These are phyloP conservation scores for Silurus lanzhouensis DNA, from an alignment of 2,797 vertebrate species.

Conservation along the genomic window DNA sequence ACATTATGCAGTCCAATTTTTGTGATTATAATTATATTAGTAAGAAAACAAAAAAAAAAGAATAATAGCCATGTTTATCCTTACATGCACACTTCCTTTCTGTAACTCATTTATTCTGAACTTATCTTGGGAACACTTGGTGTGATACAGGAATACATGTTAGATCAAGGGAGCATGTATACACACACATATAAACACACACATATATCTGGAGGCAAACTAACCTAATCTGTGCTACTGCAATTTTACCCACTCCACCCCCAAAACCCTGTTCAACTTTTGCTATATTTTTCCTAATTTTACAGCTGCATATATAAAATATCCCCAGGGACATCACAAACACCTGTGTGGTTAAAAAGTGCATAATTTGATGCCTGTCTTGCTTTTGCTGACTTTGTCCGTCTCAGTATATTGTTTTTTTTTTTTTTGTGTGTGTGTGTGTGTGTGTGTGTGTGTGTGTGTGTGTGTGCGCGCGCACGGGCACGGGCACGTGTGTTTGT, in stretches of 20 bases:
- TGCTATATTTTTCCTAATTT: not conserved
- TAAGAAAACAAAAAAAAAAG: not conserved
- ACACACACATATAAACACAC: not conserved
- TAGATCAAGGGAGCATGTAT: not conserved
- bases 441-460: not conserved
- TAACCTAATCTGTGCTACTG: not conserved
- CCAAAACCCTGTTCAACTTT: not conserved
- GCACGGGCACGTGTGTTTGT: not conserved
- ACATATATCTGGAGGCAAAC: too few relatives aligned
- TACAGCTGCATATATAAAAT: constrained; percentile 1
- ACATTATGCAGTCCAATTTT: constrained; percentile 30
- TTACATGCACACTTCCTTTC: not conserved
- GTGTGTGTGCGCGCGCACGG: not conserved
- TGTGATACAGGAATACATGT: not conserved
- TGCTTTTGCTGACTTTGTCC: not conserved
- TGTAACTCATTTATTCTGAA: not conserved
- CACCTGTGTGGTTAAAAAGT: not conserved
- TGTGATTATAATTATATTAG: constrained; percentile 9
- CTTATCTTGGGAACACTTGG: not conserved
- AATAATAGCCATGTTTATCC: not conserved
- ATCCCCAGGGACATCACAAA: not conserved
- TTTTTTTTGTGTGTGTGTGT: not conserved
- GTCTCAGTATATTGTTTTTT: not conserved
- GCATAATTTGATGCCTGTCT: not conserved
- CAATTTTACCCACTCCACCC: not conserved